These are phyloP conservation scores for Parnassius mnemosyne DNA, from an alignment of 2,888 invertebrate genomes.

Conservation along the genomic window DNA sequence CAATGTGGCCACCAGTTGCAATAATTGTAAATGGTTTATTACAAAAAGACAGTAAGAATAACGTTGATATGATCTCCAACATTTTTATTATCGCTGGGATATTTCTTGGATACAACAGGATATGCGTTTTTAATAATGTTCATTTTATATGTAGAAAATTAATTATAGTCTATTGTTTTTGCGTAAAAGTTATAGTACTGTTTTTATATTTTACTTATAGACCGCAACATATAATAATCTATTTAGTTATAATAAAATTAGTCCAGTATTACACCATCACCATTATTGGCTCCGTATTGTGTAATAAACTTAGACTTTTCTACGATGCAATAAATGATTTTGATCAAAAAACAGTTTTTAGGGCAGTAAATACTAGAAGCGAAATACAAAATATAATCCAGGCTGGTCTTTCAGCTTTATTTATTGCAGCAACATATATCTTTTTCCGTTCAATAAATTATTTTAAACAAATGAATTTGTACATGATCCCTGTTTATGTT, in stretches of 20 bases:
- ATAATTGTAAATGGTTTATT: neutral
- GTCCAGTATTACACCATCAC: neutral
- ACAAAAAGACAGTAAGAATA: neutral
- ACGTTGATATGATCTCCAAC: neutral
- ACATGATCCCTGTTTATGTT: too few species aligned
- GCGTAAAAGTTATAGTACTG: neutral
- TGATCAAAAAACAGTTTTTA: neutral
- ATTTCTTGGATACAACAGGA: neutral
- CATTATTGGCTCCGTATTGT: neutral
- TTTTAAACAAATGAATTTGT: neutral
- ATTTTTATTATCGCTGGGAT: constrained; percentile 5
- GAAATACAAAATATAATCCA: neutral
- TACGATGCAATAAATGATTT: constrained; percentile 5
- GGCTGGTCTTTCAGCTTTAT: neutral
- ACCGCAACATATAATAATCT: neutral
- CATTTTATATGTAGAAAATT: neutral
- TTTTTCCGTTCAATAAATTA: neutral
- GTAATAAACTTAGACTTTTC: neutral
- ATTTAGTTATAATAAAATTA: neutral
- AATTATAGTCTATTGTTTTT: too few species aligned
- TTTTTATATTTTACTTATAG: neutral
- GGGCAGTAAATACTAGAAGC: neutral
- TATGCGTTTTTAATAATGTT: constrained; percentile 6
- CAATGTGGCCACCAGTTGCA: constrained; percentile 1
- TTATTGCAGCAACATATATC: neutral